Percentiles rank a stretch among this genome's conserved stretches.
Evolutionary conservation across 2,797 vertebrate genomes (phyloP).

Genomic region (Cygnus olor): DNA sequence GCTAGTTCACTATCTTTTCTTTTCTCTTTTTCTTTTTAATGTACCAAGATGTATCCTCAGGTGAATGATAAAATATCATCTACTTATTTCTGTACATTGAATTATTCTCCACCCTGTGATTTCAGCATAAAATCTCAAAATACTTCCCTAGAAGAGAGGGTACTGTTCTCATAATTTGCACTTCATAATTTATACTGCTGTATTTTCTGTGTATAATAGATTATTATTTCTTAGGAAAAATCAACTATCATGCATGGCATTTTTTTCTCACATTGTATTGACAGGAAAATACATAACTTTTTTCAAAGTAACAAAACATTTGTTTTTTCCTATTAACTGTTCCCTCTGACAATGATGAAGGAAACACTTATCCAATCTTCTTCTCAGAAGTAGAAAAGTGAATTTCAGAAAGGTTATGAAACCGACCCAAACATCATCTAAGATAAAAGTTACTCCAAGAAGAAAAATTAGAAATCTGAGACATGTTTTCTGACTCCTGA

Average conservation of each 20-base stretch:
- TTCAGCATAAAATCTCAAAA: background rate
- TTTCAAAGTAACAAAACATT: background rate
- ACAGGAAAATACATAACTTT: background rate
- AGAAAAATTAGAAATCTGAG: background rate
- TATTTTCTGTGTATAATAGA: background rate
- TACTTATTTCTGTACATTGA: background rate
- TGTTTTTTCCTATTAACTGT: fast-evolving
- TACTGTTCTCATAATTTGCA: background rate
- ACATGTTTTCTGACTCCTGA: background rate
- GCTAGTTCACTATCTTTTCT: background rate
- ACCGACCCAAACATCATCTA: background rate
- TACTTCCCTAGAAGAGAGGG: background rate
- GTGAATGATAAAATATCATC: background rate
- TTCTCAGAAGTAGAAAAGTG: background rate
- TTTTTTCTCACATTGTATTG: background rate
- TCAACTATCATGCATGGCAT: fast-evolving
- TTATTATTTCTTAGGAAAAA: background rate
- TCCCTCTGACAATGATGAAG: background rate
- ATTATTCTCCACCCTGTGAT: background rate
- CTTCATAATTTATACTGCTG: background rate
- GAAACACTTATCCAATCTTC: background rate
- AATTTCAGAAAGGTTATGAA: background rate
- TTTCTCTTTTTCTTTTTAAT: background rate
- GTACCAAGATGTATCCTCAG: background rate
- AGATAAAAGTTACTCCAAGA: background rate